These are phyloP conservation scores for Platysteira castanea DNA, from an alignment of 2,113 vertebrate species.

Conservation along the genomic window DNA sequence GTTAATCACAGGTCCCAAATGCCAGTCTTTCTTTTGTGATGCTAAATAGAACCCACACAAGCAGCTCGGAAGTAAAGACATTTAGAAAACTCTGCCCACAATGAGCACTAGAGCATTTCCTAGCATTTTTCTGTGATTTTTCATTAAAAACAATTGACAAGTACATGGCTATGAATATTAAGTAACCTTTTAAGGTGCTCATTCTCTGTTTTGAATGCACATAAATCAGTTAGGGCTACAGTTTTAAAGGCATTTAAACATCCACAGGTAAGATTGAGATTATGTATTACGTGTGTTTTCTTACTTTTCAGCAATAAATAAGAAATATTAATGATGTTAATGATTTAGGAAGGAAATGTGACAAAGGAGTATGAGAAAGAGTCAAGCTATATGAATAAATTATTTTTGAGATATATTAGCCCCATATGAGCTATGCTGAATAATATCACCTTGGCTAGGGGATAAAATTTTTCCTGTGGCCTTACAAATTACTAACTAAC, in stretches of 20 bases:
- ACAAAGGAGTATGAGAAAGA: background rate
- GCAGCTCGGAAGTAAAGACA: background rate
- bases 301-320: slow-evolving; percentile 1
- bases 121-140: background rate
- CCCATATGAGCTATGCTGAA: background rate
- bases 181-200: background rate
- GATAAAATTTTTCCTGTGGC: background rate
- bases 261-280: background rate
- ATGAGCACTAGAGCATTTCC: background rate
- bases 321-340: background rate
- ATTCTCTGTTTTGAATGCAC: background rate
- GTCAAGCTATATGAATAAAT: background rate
- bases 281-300: background rate
- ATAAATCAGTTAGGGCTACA: background rate
- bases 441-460: background rate
- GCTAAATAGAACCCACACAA: background rate
- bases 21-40: background rate
- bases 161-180: background rate
- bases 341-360: background rate
- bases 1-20: background rate
- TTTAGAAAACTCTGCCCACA: background rate
- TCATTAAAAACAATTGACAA: background rate
- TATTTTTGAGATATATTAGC: background rate
- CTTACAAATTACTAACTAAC: background rate
- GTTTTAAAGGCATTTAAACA: background rate